Conservation (phyloP, 2,113 vertebrate genomes). For the Osmerus eperlanus region DNA sequence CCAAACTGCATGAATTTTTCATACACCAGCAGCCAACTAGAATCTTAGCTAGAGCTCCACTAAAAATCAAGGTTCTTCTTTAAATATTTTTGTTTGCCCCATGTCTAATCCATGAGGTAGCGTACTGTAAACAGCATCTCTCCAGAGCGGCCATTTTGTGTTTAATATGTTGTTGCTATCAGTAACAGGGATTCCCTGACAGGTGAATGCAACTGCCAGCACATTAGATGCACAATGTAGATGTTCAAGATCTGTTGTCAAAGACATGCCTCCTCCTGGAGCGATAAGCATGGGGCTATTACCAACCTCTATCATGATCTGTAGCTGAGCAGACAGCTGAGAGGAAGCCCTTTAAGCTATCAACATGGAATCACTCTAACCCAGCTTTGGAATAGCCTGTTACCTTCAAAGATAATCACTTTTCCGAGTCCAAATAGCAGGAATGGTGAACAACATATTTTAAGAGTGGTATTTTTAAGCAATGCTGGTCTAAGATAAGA, state of each 20-base stretch:
- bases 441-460: too few relatives aligned
- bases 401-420: too few relatives aligned
- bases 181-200: neutral
- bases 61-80: neutral
- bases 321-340: neutral
- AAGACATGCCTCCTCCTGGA: neutral
- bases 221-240: slow-evolving; percentile 12
- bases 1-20: neutral
- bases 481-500: too few relatives aligned
- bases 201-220: slow-evolving; percentile 6
- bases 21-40: neutral
- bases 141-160: slow-evolving; percentile 8
- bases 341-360: neutral
- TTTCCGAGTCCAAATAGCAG: too few relatives aligned
- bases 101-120: neutral
- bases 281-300: neutral
- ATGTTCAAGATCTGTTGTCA: slow-evolving; percentile 12
- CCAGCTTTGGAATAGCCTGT: neutral
- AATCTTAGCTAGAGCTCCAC: too few relatives aligned
- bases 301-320: slow-evolving; percentile 1
- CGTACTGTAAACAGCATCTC: neutral
- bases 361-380: neutral
- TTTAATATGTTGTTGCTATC: neutral
- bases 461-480: too few relatives aligned
- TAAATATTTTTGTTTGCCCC: neutral